These are phyloP conservation scores for Dendrolimus houi DNA, from an alignment of 2,888 invertebrate genomes.

Conservation along the genomic window DNA sequence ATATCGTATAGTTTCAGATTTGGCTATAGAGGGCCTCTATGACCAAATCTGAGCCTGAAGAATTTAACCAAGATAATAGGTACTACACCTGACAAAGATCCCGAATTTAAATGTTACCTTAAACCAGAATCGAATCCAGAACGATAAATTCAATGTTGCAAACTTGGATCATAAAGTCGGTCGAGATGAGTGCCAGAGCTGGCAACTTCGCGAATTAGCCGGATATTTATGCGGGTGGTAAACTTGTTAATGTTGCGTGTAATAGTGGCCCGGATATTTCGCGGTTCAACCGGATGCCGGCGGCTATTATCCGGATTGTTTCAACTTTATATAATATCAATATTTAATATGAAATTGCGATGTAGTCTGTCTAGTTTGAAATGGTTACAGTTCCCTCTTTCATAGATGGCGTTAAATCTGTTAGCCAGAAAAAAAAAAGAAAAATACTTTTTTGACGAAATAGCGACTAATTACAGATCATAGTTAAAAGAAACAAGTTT, in stretches of 20 bases:
- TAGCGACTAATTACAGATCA: no score
- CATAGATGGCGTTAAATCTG: no score
- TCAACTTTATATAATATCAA: not conserved
- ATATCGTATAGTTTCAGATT: no score
- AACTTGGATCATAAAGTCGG: conserved; percentile 7
- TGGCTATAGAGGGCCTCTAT: no score
- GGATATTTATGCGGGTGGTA: conserved; percentile 48
- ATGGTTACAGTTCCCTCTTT: no score
- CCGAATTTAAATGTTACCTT: not conserved
- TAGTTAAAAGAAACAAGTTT: no score
- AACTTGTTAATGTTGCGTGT: conserved; percentile 51
- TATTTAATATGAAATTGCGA: not conserved
- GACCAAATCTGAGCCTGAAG: no score
- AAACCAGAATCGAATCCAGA: conserved; percentile 2
- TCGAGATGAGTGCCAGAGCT: conserved; percentile 4
- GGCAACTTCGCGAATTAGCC: conserved; percentile 41
- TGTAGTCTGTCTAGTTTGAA: no score
- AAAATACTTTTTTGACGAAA: no score
- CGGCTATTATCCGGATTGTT: conserved; percentile 10
- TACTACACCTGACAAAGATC: no score
- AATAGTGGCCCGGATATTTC: conserved; percentile 28
- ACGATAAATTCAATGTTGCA: conserved; percentile 1
- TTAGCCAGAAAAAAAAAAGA: no score
- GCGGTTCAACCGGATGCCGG: conserved; percentile 12
- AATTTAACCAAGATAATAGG: not conserved